Conservation (phyloP, 2,888 invertebrate genomes). For the Cryptus viduatorius region DNA sequence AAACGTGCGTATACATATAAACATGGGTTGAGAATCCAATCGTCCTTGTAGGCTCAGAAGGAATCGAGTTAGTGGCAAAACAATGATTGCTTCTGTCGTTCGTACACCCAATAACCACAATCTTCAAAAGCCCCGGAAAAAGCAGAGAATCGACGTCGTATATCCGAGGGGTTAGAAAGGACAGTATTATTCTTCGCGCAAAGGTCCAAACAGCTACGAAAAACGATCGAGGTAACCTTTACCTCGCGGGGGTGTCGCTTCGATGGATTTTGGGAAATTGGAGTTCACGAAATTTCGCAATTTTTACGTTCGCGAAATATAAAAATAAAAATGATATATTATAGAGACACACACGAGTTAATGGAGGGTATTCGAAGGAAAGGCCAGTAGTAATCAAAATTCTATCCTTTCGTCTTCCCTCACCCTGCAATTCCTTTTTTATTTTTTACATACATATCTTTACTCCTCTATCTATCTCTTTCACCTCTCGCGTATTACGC, state of each 20-base stretch:
- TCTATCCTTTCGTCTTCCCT: conserved; percentile 41
- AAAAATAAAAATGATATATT: conserved; percentile 20
- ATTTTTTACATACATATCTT: conserved; percentile 20
- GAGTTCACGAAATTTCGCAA: conserved; percentile 18
- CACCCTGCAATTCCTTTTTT: background rate
- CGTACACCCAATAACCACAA: conserved; percentile 2
- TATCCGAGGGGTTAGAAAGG: conserved; percentile 5
- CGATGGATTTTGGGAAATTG: conserved; percentile 32
- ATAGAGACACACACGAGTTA: background rate
- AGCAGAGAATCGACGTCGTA: conserved; percentile 26
- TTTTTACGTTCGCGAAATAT: background rate
- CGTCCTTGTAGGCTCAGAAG: conserved; percentile 61
- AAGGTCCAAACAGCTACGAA: background rate
- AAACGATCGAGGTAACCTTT: conserved; percentile 5
- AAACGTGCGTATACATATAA: background rate
- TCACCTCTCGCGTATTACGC: conserved; percentile 33
- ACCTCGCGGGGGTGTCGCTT: background rate
- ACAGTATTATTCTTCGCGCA: background rate
- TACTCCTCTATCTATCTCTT: conserved; percentile 18
- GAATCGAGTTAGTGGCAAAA: conserved; percentile 72
- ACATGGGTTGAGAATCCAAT: conserved; percentile 60
- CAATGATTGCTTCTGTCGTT: conserved; percentile 68
- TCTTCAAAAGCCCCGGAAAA: conserved; percentile 13
- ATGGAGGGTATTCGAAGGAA: background rate
- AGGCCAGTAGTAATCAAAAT: conserved; percentile 36